These are phyloP conservation scores for Alaudala cheleensis DNA, from an alignment of 2,113 vertebrate species.

Conservation along the genomic window DNA sequence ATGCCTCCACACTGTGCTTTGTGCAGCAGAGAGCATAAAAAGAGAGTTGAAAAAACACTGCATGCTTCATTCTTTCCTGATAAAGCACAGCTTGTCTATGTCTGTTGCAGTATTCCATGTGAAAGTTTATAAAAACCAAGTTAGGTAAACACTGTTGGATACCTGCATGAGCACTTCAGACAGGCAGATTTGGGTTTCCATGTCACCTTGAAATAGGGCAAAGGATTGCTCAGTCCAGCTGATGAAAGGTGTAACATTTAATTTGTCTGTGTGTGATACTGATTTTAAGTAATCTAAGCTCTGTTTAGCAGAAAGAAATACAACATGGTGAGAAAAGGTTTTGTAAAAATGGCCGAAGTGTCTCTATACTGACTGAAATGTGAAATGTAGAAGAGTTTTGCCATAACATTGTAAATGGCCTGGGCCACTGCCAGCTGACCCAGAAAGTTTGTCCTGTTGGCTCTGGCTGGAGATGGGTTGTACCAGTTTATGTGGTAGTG, in stretches of 20 bases:
- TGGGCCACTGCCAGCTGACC: background rate
- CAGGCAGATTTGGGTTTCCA: background rate
- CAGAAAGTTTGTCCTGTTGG: background rate
- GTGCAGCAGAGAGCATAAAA: background rate
- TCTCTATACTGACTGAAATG: background rate
- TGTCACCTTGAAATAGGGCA: background rate
- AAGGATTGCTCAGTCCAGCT: background rate
- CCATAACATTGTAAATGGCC: background rate
- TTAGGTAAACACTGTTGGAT: background rate
- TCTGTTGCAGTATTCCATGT: background rate
- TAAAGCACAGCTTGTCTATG: background rate
- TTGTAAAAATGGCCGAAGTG: background rate
- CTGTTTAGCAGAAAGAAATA: background rate
- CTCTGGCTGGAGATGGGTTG: background rate
- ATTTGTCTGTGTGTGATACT: background rate
- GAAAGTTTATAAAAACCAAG: background rate
- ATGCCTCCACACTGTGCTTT: background rate
- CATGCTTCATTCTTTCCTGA: background rate
- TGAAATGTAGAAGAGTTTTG: background rate
- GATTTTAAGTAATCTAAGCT: background rate
- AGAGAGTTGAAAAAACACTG: background rate
- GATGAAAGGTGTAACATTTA: background rate
- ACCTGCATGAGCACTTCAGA: background rate
- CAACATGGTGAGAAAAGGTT: background rate
- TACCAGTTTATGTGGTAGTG: background rate